Evolutionary conservation across 2,113 vertebrate genomes (phyloP), one percentile per base, ranked within the genome.

Genomic region (Tachuris rubrigastra): DNA sequence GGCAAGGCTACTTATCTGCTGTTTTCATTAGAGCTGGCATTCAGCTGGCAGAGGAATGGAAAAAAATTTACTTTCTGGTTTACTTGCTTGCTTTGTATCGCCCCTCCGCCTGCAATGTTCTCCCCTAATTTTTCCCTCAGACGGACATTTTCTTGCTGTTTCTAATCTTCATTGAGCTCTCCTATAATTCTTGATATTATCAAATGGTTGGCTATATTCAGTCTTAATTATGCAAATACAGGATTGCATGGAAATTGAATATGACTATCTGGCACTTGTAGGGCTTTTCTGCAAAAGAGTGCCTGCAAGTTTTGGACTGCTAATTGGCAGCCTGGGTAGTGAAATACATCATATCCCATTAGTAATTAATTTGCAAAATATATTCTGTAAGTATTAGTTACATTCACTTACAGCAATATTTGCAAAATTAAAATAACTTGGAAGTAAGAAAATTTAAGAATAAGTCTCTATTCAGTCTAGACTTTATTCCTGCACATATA

Each of bases 41-140:
- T 23, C 28, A 86, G 66, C 37, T 80, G 25, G n/a, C 22, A 53
- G 35, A 55, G 30, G 39, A 84, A 53, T 13, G 39, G 53, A 30
- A 88, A 80, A 75, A 53, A 46, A 44, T 0, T 72, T 17, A 58
- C 25, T 68, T 87, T 76, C 33, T 73, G 18, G 6, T 72, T 93
- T 87, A 25, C 65, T 80, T 65, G 4, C 68, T 88, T 66, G 41
- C 3, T 89, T 91, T 74, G 5, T 47, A 24, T 41, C 5, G 11
- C 8, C 2, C 9, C 2, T 4, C 4, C 5, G 1, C 23, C 42
- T 11, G 2, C 19, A 13, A 5, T 15, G 16, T 18, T 82, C 13
- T 82, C 21, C 27, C 11, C 8, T 49, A 18, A 33, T 69, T 78
- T 89, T 27, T 50, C 12, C 16, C 22, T 71, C 33, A 63, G 44